These are phyloP conservation scores for Ondatra zibethicus DNA, from an alignment of 2,113 vertebrate genomes.

Conservation along the genomic window DNA sequence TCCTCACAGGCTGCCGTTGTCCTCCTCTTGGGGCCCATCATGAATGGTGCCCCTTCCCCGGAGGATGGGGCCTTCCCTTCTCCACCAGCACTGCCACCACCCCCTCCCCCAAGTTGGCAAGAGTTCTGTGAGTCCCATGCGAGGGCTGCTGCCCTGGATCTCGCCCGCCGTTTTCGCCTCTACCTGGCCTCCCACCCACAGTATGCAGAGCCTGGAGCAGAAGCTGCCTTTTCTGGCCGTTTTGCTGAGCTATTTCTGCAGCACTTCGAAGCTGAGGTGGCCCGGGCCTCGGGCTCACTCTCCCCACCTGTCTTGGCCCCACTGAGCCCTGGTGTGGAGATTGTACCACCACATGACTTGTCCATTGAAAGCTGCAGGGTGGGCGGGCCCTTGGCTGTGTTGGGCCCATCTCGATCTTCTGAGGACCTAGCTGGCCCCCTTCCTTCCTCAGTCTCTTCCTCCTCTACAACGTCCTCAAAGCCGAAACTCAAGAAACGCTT, in stretches of 20 bases:
- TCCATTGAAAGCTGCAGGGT: conserved; percentile 83
- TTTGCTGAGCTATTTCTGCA: conserved; percentile 93
- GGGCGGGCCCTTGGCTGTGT: conserved; percentile 81
- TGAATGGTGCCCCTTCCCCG: conserved; percentile 84
- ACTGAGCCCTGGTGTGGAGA: conserved; percentile 79
- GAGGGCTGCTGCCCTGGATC: conserved; percentile 92
- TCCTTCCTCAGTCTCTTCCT: conserved; percentile 77
- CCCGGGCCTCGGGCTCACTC: conserved; percentile 79
- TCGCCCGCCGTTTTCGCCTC: conserved; percentile 92
- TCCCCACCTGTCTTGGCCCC: conserved; percentile 81
- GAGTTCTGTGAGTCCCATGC: conserved; percentile 96
- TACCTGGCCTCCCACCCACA: conserved; percentile 93
- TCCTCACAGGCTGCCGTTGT: conserved; percentile 70
- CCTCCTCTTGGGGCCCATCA: conserved; percentile 78
- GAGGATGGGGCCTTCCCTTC: conserved; percentile 83
- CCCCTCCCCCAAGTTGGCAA: conserved; percentile 93
- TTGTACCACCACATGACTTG: conserved; percentile 70
- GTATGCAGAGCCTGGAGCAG: conserved; percentile 87
- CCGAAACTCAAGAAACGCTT: conserved; percentile 94
- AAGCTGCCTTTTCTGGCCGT: conserved; percentile 91
- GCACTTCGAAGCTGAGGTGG: conserved; percentile 93
- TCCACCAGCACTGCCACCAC: conserved; percentile 79
- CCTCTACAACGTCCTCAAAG: conserved; percentile 86
- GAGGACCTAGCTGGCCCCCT: conserved; percentile 87
- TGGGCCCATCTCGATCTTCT: conserved; percentile 85